Base-by-base conservation (phyloP, 2,888 invertebrate genomes). In the Itoplectis maculator region DNA sequence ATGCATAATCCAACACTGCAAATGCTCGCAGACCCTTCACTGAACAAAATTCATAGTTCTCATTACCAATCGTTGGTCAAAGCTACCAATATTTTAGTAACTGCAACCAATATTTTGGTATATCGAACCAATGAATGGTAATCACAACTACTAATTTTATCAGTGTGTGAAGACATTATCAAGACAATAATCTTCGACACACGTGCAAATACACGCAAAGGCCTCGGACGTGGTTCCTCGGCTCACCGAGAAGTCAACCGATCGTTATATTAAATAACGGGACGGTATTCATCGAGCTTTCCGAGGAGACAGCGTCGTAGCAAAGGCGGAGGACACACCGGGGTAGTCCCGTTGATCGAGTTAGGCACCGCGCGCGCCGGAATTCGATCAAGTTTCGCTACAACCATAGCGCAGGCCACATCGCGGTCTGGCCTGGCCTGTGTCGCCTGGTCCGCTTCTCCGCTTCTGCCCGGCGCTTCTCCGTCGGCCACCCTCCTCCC, bases 321-420 rank as follows among this genome's bases (percentile, higher is more conserved):
- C 18, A 68, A 74, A 42, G 59, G 49, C 18, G 61, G 68, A 42
- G 59, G 54, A 74, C 69, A 69, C 42, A 75, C 63, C 35, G 42
- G n/a, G n/a, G n/a, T n/a, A n/a, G 61, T 72, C 79, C 69, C 70
- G 79, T 80, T 86, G 86, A 88, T 88, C 86, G 86, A 88, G 86
- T 89, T 88, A 88, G 79, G 78, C 76, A n/a, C n/a, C n/a, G n/a
- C n/a, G n/a, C 76, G 65, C 82, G 54, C 51, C 65, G 86, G 86
- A 88, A 88, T 89, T 88, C 84, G 87, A 89, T 87, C 88, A 89
- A 89, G 88, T 83, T 80, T 76, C 85, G 78, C 81, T 86, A 86
- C 86, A 86, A 83, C 86, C 84, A n/a, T n/a, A 69, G 65, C 72
- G 81, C 70, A 75, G 40, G 20, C 49, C 23, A 47, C 18, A 42